Conservation (phyloP, 2,888 invertebrate genomes). For the Pristionchus entomophagus region DNA sequence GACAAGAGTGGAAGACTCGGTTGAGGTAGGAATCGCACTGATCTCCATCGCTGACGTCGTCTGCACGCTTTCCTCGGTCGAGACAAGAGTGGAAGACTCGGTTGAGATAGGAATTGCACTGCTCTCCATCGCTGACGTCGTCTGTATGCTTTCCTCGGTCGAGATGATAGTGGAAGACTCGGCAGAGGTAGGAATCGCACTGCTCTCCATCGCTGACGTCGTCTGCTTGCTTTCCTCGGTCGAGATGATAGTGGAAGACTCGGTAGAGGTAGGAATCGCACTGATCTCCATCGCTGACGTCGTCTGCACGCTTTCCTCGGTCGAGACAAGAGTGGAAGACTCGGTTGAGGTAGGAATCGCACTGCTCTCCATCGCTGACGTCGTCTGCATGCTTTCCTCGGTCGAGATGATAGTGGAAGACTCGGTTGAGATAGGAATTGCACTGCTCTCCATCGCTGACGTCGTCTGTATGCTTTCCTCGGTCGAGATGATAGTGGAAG, state of each 20-base stretch:
- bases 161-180: not conserved
- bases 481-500: not conserved
- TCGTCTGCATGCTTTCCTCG: not conserved
- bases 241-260: not conserved
- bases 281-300: not conserved
- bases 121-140: not conserved
- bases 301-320: not conserved
- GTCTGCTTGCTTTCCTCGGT: not conserved
- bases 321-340: not conserved
- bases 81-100: not conserved
- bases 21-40: too few relatives aligned
- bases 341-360: too few relatives aligned
- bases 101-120: not conserved
- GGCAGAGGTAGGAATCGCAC: too few relatives aligned
- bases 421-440: not conserved
- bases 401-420: not conserved
- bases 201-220: not conserved
- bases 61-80: not conserved
- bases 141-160: not conserved
- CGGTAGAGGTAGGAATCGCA: not conserved
- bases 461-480: not conserved
- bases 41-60: too few relatives aligned
- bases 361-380: too few relatives aligned
- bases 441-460: not conserved
- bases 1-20: too few relatives aligned